Evolutionary conservation across 2,888 invertebrate species (phyloP).

Genomic region (Cheiracanthium punctorium): DNA sequence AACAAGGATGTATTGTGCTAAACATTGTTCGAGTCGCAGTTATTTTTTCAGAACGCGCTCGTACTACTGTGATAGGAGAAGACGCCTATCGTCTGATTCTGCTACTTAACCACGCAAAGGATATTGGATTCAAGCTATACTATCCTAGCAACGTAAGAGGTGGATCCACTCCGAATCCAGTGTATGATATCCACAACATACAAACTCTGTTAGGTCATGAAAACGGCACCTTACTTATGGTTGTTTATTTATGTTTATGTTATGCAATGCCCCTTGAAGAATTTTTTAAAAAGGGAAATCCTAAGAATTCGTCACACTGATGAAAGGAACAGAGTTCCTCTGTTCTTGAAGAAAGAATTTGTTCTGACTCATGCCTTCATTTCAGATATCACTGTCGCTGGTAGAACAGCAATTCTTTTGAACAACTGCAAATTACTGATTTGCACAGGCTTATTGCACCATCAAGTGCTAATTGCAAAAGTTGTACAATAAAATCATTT

Average conservation of each 20-base stretch:
- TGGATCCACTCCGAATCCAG: slow-evolving; percentile 10
- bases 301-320: background rate
- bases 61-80: background rate
- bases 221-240: slow-evolving; percentile 6
- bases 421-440: no score
- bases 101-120: background rate
- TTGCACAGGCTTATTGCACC: no score
- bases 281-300: background rate
- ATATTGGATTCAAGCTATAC: slow-evolving; percentile 5
- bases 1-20: background rate
- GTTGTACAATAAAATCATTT: no score
- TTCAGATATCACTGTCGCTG: background rate
- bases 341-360: background rate
- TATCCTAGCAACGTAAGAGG: background rate
- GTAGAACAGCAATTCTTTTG: no score
- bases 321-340: background rate
- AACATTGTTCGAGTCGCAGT: no score
- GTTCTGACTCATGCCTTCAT: background rate
- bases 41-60: background rate
- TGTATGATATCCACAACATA: slow-evolving; percentile 15
- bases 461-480: no score
- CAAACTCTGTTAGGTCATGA: slow-evolving; percentile 7
- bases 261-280: background rate
- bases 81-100: background rate
- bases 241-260: background rate